These are phyloP conservation scores for Hedychridium roseum DNA, from an alignment of 2,888 invertebrate species.

Conservation along the genomic window DNA sequence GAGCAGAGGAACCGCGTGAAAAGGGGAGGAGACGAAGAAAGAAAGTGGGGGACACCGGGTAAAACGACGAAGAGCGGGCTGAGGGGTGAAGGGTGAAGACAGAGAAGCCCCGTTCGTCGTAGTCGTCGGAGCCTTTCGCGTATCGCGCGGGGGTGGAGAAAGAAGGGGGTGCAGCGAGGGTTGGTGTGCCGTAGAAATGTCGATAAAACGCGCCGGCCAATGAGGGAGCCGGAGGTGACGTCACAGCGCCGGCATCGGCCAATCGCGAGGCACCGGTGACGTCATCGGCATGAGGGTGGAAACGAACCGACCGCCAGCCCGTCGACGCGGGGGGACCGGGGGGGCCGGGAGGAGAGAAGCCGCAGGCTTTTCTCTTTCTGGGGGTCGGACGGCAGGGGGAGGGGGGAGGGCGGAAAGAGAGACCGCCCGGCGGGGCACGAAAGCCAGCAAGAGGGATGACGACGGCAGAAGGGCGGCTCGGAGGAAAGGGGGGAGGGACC, in stretches of 20 bases:
- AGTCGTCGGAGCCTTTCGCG: conserved; percentile 18
- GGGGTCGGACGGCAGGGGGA: conserved; percentile 17
- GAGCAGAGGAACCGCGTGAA: too few relatives aligned
- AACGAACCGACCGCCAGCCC: conserved; percentile 45
- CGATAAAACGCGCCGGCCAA: conserved; percentile 62
- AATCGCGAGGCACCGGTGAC: conserved; percentile 55
- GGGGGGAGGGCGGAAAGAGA: conserved; percentile 18
- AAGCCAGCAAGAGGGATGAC: too few relatives aligned
- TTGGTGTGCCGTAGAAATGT: conserved; percentile 60
- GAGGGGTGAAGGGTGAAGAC: conserved; percentile 4
- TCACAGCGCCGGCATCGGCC: conserved; percentile 55
- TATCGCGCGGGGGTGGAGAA: conserved; percentile 7
- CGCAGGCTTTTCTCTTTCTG: conserved; percentile 53
- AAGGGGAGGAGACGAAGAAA: conserved; percentile 1
- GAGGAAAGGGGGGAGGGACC: not conserved
- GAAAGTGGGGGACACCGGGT: conserved; percentile 6
- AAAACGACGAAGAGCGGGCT: conserved; percentile 12
- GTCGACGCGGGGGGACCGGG: too few relatives aligned
- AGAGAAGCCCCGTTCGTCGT: conserved; percentile 12
- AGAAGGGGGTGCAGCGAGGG: conserved; percentile 22
- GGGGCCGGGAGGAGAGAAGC: conserved; percentile 46
- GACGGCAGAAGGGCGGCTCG: not conserved
- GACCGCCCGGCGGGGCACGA: conserved; percentile 22
- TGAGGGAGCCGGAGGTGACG: conserved; percentile 56
- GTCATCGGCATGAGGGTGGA: conserved; percentile 53